Base-by-base conservation (phyloP, 2,113 vertebrate genomes). In the Pseudonaja textilis region DNA sequence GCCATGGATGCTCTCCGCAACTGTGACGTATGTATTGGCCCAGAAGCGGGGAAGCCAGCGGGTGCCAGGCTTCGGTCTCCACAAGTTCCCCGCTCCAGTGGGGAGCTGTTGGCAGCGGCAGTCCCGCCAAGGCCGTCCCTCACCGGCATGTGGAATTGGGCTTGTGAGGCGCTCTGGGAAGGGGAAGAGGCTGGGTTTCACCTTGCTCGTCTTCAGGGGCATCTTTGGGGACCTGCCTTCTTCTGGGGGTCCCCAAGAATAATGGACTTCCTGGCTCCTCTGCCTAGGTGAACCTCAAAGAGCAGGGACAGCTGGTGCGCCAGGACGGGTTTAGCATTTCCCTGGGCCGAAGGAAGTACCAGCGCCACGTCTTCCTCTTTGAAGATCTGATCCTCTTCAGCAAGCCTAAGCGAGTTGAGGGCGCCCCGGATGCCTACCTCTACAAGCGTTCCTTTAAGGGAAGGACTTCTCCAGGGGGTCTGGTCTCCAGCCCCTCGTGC, bases 301-400 rank as follows among this genome's bases (percentile, higher is more conserved):
- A 98, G 52, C 98, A 99, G 95, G 98, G 98, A 50, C 98, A 98
- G 55, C 97, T 98, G 88, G 96, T 97, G 90, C 98, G 98, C 95
- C 98, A 98, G 96, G 98, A 98, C 26, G 98, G 98, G 97, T 98
- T 99, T 95, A 97, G 98, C 14, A 96, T 98, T 85, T 98, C 97
- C 96, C 98, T 98, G n/a, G 98, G 98, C 87, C 98, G 98, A 34
- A 98, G 96, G 95, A 98, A 98, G 94, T 98, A 97, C 94, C 97
- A 98, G 87, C 97, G 98, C 10, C 98, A 98, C 0, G 97, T 98
- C 94, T 98, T 99, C 95, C 97, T 98, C 92, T 99, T 98, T 81
- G 98, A 99, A 92, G 98, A 98, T 91, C 98, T 99, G 93, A 98
- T 98, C 96, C 98, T 98, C 88, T 98, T 98, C 94, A 99, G 98